Conservation (phyloP, 2,113 vertebrate species). For the Rhizomys pruinosus region DNA sequence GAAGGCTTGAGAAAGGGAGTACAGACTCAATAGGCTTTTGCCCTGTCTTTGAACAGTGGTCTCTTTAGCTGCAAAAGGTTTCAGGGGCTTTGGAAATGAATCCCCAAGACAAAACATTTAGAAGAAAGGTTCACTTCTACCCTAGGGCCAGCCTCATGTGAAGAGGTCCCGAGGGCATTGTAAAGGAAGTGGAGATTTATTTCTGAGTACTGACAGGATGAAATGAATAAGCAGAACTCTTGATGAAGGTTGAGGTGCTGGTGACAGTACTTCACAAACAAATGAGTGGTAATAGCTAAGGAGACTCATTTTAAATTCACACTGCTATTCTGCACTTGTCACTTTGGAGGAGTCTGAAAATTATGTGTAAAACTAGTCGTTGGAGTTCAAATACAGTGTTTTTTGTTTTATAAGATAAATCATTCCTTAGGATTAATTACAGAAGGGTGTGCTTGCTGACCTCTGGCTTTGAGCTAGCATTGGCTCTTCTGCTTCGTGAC, state of each 20-base stretch:
- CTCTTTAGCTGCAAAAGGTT: constrained; percentile 4
- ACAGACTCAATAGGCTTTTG: background rate
- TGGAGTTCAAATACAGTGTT: constrained; percentile 56
- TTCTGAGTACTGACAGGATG: background rate
- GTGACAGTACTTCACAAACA: constrained; percentile 69
- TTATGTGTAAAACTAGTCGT: constrained; percentile 66
- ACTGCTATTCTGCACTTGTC: constrained; percentile 65
- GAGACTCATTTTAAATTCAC: constrained; percentile 62
- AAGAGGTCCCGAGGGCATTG: background rate
- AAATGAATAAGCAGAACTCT: constrained; percentile 58
- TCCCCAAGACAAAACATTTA: background rate
- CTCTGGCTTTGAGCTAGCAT: background rate
- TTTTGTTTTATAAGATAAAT: constrained; percentile 59
- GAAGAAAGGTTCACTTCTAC: constrained; percentile 36
- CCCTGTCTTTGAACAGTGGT: background rate
- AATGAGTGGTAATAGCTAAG: constrained; percentile 56
- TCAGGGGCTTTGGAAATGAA: constrained; percentile 29
- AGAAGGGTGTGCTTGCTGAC: background rate
- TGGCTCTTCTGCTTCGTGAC: background rate
- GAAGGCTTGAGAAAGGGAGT: background rate
- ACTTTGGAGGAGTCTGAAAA: constrained; percentile 79
- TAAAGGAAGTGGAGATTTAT: background rate
- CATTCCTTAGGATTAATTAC: constrained; percentile 78
- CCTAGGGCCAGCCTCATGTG: background rate
- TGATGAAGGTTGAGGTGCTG: constrained; percentile 11